These are phyloP conservation scores for Melanotaenia nigrans DNA, from an alignment of 2,797 vertebrate genomes.

Conservation along the genomic window DNA sequence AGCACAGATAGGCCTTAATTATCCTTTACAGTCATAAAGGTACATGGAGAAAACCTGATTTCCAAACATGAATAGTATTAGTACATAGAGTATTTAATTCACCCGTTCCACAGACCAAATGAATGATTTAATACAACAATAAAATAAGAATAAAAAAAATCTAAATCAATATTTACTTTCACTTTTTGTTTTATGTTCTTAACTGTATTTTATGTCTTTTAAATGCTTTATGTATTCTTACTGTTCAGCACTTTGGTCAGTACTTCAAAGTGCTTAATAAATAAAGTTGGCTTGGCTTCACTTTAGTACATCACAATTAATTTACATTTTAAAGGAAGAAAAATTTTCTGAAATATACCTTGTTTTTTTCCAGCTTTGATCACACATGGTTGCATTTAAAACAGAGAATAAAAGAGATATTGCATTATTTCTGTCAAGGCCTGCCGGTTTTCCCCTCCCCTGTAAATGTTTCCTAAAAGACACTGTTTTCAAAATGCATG, in stretches of 20 bases:
- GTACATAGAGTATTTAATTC: conserved; percentile 22
- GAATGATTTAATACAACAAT: conserved; percentile 8
- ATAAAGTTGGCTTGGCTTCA: no score
- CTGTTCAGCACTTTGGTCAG: no score
- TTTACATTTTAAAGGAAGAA: conserved; percentile 9
- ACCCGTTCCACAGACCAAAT: conserved; percentile 25
- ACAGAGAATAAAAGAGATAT: conserved; percentile 25
- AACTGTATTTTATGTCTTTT: no score
- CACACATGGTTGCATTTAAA: conserved; percentile 40
- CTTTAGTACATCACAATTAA: conserved; percentile 11
- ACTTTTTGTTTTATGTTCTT: no score
- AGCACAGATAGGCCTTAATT: conserved; percentile 63
- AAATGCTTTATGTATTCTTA: no score
- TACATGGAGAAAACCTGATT: conserved; percentile 30
- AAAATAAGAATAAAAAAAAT: conserved; percentile 13
- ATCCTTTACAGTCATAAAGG: conserved; percentile 41
- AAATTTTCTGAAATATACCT: conserved; percentile 7
- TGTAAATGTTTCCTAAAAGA: conserved; percentile 28
- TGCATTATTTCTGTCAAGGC: conserved; percentile 27
- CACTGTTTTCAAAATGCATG: conserved; percentile 36
- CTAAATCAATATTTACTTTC: neutral
- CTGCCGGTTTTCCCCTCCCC: conserved; percentile 29
- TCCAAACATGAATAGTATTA: conserved; percentile 38
- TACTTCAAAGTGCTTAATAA: no score
- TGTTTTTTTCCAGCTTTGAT: conserved; percentile 27